Evolutionary conservation across 2,113 vertebrate species (phyloP), one percentile per base, ranked within the genome.

Genomic region (Vimba vimba): DNA sequence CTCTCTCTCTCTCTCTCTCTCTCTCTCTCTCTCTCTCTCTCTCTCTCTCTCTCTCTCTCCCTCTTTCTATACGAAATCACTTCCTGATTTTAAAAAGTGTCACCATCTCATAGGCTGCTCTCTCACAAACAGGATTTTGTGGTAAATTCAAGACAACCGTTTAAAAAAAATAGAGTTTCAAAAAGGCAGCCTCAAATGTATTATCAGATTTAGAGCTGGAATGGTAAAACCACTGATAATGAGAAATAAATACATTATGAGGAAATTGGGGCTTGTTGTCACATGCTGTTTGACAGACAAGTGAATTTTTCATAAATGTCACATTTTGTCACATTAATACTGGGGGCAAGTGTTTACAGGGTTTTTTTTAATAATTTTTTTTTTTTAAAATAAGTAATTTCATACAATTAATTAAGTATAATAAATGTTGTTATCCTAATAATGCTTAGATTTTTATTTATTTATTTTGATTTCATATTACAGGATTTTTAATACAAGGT

Each of bases 41-140:
- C 33, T 39, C 13, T 71, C 68, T 91, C 89, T 90, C 90, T 90
- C 90, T 90, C 79, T 91, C 90, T 27, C 27, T 27, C 27, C 1
- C 27, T 90, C 79, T 8, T 2, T 43, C 43, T 43, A 9, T 43
- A 10, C 90, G 74, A 93, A 90, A 88, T 90, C 89, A 94, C 94
- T 96, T 96, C 95, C 95, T 94, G 89, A 89, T 94, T 94, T 92
- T 59, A 90, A 88, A 91, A 79, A 69, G 43, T 86, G 62, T 80
- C 75, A 76, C 87, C 76, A 47, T 50, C 79, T 85, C 68, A 17
- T 78, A 82, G 45, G 27, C 66, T 52, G 84, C 77, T 85, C 64
- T 30, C 71, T 73, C 39, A n/a, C 82, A 87, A 87, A 87, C 83
- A 89, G 88, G 85, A 89, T 90, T 87, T 88, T 89, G 87, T 86